Evolutionary conservation across 1,140 invertebrate genomes (phyloP), one percentile per base, ranked within the genome.

Genomic region (Holotrichia oblita): DNA sequence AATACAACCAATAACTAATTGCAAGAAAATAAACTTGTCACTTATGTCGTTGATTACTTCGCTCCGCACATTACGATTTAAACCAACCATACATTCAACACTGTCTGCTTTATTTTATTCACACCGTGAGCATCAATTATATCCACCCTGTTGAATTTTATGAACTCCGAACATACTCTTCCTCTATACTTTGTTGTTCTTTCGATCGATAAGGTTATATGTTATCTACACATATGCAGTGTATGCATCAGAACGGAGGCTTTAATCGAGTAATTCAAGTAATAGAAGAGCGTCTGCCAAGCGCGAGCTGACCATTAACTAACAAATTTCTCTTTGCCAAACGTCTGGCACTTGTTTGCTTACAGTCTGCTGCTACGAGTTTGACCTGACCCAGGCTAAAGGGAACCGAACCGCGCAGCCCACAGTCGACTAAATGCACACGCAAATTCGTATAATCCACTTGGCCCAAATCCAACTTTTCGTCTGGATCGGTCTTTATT

Each of bases 301-400:
- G 61, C 61, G 61, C 61, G 61, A 7, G 61, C 61, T 69, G 61
- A 69, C 73, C 42, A 48, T 74, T 48, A 74, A 42, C 73, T 48
- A 74, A 42, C 40, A 48, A 74, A 74, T 74, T 74, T 48, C 42
- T 74, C 73, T 74, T 48, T 74, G n/a, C 73, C 73, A 41, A 74
- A 74, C 73, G 73, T 74, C 42, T 74, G 73, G 73, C 73, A 40
- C 73, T 48, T 48, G 40, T 74, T 74, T 48, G 73, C 40, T 74
- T 24, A 42, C 73, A 24, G 61, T 69, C 61, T 69, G 61, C 61
- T 22, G 61, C 22, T 69, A 12, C 61, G 61, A 34, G 61, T 34
- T 69, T 34, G 22, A 27, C 20, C 61, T 69, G 27, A 24, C 61
- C 61, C 27, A 69, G n/a, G 14, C 20, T 34, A 24, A 34, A 12